Conservation (phyloP, 2,888 invertebrate genomes). For the Lumbricus terrestris region DNA sequence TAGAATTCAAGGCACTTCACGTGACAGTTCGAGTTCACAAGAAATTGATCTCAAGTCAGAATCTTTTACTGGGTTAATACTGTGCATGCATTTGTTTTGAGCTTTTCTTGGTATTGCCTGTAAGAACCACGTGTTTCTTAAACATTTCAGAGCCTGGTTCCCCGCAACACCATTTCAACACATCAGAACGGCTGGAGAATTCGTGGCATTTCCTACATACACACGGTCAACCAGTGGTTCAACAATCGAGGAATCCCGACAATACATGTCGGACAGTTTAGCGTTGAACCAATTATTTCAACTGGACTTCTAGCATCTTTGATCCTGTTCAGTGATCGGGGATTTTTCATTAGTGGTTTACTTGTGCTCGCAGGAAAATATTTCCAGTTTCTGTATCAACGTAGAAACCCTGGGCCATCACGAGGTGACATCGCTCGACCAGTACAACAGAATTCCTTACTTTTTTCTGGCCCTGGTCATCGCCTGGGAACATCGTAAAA, state of each 20-base stretch:
- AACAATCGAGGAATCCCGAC: conserved; percentile 48
- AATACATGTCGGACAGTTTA: conserved; percentile 49
- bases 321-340: conserved; percentile 49
- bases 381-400: conserved; percentile 13
- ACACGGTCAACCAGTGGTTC: conserved; percentile 48
- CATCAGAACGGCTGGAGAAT: background rate
- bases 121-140: background rate
- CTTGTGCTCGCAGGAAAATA: conserved; percentile 49
- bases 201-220: conserved; percentile 22
- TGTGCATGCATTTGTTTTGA: no score
- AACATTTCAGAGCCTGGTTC: background rate
- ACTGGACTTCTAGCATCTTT: conserved; percentile 50
- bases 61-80: no score
- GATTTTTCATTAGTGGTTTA: conserved; percentile 51
- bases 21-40: no score
- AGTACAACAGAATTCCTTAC: background rate
- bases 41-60: no score
- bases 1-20: no score
- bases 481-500: background rate
- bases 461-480: background rate
- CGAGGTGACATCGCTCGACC: background rate
- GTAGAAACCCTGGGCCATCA: background rate
- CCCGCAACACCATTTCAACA: background rate
- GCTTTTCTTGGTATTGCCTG: background rate
- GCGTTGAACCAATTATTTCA: conserved; percentile 51